phyloP scores from a whole-genome alignment of 2,888 invertebrate species.

The Schizotus pectinicornis region DNA sequence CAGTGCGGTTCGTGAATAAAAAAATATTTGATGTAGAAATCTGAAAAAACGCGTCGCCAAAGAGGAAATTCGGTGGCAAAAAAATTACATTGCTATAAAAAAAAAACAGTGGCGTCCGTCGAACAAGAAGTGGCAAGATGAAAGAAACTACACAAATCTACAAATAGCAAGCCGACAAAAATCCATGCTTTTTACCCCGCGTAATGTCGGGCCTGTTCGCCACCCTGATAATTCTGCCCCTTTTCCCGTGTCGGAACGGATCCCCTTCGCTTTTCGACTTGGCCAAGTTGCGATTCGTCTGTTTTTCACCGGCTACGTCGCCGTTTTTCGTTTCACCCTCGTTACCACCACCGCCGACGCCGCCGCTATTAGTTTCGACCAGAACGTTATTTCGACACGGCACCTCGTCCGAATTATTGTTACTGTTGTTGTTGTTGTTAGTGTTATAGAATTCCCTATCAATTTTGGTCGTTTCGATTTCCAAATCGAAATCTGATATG shows the following conservation, averaged over 20 bases:
- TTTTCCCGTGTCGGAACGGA: conserved; percentile 54
- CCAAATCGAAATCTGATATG: conserved; percentile 53
- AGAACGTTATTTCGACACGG: conserved; percentile 23
- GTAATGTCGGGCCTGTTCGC: conserved; percentile 45
- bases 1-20: too few species aligned
- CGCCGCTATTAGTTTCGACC: conserved; percentile 17
- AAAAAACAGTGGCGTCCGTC: too few species aligned
- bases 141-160: conserved; percentile 16
- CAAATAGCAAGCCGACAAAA: conserved; percentile 28
- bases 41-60: too few species aligned
- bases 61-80: too few species aligned
- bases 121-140: conserved; percentile 14
- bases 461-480: conserved; percentile 50
- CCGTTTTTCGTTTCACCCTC: conserved; percentile 5
- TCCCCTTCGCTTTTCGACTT: conserved; percentile 58
- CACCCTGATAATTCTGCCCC: conserved; percentile 54
- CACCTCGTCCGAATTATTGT: conserved; percentile 19
- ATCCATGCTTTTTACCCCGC: conserved; percentile 44
- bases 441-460: conserved; percentile 42
- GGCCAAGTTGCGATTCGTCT: conserved; percentile 45
- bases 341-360: conserved; percentile 6
- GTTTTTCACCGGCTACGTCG: conserved; percentile 5
- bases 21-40: too few species aligned
- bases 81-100: too few species aligned
- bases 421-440: conserved; percentile 25